A percentile compares a stretch with the other conserved stretches of the same genome.
Conservation (phyloP, 2,113 vertebrate genomes). For the Corythornis vintsioides region DNA sequence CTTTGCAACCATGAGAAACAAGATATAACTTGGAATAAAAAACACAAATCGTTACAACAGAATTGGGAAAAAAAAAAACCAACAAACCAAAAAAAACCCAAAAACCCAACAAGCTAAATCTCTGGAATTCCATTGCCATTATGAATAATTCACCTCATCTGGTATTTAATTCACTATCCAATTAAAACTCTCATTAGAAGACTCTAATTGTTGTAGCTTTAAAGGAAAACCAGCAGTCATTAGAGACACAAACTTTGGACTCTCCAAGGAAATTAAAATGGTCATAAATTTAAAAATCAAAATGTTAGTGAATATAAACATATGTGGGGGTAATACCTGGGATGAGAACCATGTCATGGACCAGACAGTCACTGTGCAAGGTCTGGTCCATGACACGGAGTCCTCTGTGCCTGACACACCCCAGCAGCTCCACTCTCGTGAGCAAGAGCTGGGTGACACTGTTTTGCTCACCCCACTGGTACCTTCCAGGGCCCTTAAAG, state of each 20-base stretch:
- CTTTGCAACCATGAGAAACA: not conserved
- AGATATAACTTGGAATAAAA: not conserved
- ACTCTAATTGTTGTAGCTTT: constrained; percentile 3
- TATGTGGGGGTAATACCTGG: not conserved
- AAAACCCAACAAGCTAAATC: not conserved
- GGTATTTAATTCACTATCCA: not conserved
- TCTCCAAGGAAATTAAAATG: constrained; percentile 25
- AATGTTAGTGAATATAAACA: not conserved
- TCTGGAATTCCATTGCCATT: not conserved
- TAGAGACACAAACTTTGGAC: not conserved
- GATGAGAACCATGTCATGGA: accelerated
- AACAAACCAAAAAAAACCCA: not conserved
- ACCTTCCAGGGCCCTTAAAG: not conserved
- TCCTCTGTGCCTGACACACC: not conserved
- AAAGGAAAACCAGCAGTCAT: not conserved
- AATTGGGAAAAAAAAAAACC: not conserved
- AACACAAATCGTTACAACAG: not conserved
- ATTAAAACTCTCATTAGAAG: constrained; percentile 31
- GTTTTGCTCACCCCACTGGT: not conserved
- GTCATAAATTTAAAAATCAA: not conserved
- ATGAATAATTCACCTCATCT: not conserved
- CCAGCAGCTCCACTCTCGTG: not conserved
- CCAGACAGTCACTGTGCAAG: not conserved
- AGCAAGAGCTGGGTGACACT: too few relatives aligned
- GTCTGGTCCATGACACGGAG: not conserved